Percentiles rank a stretch among this genome's conserved stretches.
Conservation (phyloP, 2,113 vertebrate species). For the Dipodomys merriami region DNA sequence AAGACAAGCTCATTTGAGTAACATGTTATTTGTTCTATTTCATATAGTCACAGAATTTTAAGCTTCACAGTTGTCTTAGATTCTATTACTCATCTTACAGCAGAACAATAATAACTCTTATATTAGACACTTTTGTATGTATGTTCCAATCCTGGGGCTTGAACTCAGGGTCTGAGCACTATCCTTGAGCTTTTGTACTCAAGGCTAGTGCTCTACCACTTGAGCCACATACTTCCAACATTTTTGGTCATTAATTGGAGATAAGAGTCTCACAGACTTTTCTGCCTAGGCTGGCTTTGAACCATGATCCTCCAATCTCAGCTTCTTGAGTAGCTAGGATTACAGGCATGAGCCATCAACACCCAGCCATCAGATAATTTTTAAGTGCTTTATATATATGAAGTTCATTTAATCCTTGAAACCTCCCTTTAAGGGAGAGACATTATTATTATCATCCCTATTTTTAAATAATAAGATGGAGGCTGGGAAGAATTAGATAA, state of each 20-base stretch:
- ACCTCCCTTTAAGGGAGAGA: not conserved
- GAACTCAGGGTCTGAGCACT: no score
- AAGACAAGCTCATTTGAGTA: not conserved
- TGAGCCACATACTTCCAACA: no score
- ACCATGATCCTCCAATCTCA: no score
- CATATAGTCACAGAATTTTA: not conserved
- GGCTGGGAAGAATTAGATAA: not conserved
- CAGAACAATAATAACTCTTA: not conserved
- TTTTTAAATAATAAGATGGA: not conserved
- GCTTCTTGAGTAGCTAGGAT: no score
- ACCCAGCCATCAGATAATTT: no score
- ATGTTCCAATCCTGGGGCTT: no score
- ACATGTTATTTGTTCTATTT: conserved; percentile 10
- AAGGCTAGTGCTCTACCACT: no score
- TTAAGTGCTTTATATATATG: not conserved
- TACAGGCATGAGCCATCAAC: no score
- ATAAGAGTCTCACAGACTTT: no score
- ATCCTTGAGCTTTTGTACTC: no score
- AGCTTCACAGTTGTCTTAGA: not conserved
- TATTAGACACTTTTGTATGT: not conserved
- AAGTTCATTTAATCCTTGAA: conserved; percentile 8
- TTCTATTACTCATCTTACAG: not conserved
- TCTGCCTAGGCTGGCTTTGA: no score
- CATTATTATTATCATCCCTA: not conserved
- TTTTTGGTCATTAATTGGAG: no score